A percentile compares a stretch with the other conserved stretches of the same genome.
phyloP scores from a whole-genome alignment of 1,140 invertebrate species.

The Micrasema longulum region DNA sequence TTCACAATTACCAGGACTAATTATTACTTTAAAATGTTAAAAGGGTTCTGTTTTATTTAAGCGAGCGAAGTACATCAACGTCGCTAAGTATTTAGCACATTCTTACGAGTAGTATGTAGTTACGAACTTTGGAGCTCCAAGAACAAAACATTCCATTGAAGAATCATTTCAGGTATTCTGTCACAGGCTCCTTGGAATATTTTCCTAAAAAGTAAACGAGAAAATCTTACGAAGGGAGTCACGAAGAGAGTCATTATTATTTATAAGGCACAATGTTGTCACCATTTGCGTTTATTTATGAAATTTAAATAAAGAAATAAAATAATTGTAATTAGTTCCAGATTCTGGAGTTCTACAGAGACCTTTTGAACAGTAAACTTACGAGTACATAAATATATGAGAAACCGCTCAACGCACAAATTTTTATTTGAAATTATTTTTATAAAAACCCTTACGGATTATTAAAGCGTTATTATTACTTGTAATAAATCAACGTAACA shows the following conservation, averaged over 20 bases:
- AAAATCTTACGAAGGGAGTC: background rate
- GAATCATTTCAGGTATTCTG: constrained; percentile 19
- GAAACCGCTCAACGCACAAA: background rate
- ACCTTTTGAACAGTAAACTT: background rate
- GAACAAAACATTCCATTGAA: background rate
- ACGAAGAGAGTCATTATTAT: too few relatives aligned
- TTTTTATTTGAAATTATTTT: background rate
- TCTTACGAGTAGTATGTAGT: background rate
- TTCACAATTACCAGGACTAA: background rate
- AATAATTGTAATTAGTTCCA: background rate
- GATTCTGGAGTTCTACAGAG: background rate
- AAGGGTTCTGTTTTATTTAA: background rate
- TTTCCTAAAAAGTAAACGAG: background rate
- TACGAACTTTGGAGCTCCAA: background rate
- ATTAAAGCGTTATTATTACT: background rate
- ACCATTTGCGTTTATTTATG: background rate
- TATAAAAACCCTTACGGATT: background rate
- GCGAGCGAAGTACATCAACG: background rate
- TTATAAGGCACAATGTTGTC: background rate
- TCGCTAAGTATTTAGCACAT: background rate
- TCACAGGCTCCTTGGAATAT: constrained; percentile 1
- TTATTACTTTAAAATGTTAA: background rate
- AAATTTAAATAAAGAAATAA: background rate
- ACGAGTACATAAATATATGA: background rate
- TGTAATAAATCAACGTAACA: background rate